Conservation (phyloP, 2,113 vertebrate species). For the Odontesthes bonariensis region DNA sequence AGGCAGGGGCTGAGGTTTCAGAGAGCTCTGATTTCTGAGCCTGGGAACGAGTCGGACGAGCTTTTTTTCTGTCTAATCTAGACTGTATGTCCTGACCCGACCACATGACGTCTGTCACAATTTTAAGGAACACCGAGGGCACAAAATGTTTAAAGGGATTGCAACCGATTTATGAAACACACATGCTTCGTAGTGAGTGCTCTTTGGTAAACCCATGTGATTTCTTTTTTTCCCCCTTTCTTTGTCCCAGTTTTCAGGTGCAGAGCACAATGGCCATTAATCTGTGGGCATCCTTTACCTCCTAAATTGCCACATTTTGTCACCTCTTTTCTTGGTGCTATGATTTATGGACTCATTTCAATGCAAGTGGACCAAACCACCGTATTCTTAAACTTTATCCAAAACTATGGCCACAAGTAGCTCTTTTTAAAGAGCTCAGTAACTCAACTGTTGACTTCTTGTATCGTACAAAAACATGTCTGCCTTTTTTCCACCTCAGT, state of each 20-base stretch:
- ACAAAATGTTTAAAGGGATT: conserved; percentile 24
- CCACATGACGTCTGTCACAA: conserved; percentile 11
- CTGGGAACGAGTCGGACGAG: conserved; percentile 12
- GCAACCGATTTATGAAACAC: conserved; percentile 2
- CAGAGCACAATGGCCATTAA: conserved; percentile 25
- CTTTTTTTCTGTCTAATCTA: background rate
- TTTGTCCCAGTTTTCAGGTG: conserved; percentile 39
- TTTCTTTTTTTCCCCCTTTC: conserved; percentile 9
- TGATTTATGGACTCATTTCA: conserved; percentile 51
- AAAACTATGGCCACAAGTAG: background rate
- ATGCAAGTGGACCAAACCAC: conserved; percentile 29
- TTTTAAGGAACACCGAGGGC: conserved; percentile 17
- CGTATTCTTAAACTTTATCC: conserved; percentile 11
- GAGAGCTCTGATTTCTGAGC: conserved; percentile 18
- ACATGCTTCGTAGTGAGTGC: background rate
- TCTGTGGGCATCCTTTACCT: conserved; percentile 38
- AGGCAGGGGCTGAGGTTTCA: background rate
- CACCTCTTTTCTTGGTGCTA: conserved; percentile 6
- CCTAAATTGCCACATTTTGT: conserved; percentile 30
- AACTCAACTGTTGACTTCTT: background rate
- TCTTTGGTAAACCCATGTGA: conserved; percentile 16
- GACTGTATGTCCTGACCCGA: background rate
- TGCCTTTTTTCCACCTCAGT: too few relatives aligned
- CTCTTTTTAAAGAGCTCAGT: background rate
- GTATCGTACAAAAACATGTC: background rate